phyloP scores from a whole-genome alignment of 2,797 vertebrate genomes.

The Serranus cabrilla region DNA sequence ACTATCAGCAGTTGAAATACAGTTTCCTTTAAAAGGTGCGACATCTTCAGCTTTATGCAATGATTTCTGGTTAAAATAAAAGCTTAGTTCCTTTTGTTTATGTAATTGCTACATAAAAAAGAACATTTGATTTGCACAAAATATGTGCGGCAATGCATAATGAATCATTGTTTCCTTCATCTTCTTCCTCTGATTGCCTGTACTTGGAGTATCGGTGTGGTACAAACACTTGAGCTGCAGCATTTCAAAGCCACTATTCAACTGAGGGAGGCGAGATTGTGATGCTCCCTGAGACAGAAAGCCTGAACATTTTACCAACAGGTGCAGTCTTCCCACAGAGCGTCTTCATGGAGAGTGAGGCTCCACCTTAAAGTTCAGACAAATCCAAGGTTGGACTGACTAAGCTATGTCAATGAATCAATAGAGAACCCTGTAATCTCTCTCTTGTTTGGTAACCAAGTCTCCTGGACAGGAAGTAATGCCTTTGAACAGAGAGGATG shows the following conservation, averaged over 20 bases:
- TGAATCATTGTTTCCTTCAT: conserved; percentile 12
- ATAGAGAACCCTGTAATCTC: conserved; percentile 69
- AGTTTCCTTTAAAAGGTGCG: too few relatives aligned
- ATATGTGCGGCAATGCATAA: background rate
- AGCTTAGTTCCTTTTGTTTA: background rate
- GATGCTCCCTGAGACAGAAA: background rate
- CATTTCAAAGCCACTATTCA: conserved; percentile 2
- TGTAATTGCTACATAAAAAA: conserved; percentile 4
- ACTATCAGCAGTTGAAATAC: background rate
- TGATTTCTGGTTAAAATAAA: background rate
- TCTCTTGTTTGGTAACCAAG: conserved; percentile 69
- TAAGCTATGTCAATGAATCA: conserved; percentile 67
- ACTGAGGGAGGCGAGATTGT: background rate
- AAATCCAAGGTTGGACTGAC: conserved; percentile 69
- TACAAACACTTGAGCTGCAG: background rate
- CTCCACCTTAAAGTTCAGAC: conserved; percentile 53
- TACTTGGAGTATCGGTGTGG: conserved; percentile 9
- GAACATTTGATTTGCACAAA: conserved; percentile 5
- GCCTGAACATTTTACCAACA: conserved; percentile 13
- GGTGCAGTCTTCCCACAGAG: conserved; percentile 13
- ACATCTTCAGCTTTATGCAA: too few relatives aligned
- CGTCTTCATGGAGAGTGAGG: conserved; percentile 15
- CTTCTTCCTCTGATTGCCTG: conserved; percentile 9
- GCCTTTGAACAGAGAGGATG: conserved; percentile 65
- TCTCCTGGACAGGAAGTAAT: conserved; percentile 62